Conservation (phyloP, 2,113 vertebrate species). For the Perca schrenkii region DNA sequence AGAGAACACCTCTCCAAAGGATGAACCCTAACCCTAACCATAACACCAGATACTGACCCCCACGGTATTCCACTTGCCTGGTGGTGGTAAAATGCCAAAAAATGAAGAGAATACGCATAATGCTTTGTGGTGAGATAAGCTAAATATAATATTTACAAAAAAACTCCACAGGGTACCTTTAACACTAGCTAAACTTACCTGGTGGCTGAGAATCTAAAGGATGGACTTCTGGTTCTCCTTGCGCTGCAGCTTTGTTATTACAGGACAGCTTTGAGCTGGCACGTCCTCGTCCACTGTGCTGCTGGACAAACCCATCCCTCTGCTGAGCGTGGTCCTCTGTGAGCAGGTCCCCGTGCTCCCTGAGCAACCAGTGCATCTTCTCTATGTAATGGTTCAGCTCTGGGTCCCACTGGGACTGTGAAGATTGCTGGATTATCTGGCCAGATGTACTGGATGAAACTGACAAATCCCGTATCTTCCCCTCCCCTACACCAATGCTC, state of each 20-base stretch:
- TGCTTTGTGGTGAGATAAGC: no score
- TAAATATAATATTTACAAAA: neutral
- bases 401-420: slow-evolving; percentile 75
- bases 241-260: slow-evolving; percentile 84
- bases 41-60: no score
- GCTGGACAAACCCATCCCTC: slow-evolving; percentile 86
- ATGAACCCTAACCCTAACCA: no score
- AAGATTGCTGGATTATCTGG: slow-evolving; percentile 38
- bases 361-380: slow-evolving; percentile 89
- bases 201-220: slow-evolving; percentile 34
- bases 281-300: slow-evolving; percentile 83
- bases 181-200: slow-evolving; percentile 62
- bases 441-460: slow-evolving; percentile 37
- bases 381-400: slow-evolving; percentile 94
- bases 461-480: slow-evolving; percentile 76
- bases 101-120: neutral
- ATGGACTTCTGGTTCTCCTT: slow-evolving; percentile 77
- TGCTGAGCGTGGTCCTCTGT: slow-evolving; percentile 87
- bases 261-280: slow-evolving; percentile 84
- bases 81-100: neutral
- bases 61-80: neutral
- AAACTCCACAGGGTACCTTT: neutral
- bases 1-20: no score
- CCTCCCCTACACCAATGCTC: slow-evolving; percentile 91
- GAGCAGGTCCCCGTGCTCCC: slow-evolving; percentile 91